Base-by-base conservation (phyloP, 2,797 vertebrate species). In the Neomorphus geoffroyi region DNA sequence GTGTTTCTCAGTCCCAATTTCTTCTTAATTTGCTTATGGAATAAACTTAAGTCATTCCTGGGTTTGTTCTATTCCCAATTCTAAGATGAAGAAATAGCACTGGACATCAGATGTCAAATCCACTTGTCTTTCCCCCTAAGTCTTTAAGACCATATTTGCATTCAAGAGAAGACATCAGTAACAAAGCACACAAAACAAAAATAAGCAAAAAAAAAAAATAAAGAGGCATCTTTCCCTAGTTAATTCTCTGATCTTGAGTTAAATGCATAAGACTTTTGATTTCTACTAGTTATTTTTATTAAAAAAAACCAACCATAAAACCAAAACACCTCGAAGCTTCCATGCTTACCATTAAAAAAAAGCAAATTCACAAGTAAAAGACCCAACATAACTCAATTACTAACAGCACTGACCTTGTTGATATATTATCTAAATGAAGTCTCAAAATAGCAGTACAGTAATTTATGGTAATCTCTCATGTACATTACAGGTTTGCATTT, bases 401-500 rank as follows among this genome's bases (percentile, higher is more conserved):
- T 93, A 65, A 80, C 32, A 85, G 37, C 30, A 79, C 35, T 70
- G 56, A 86, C 81, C 57, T 64, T 73, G 53, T 17, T 78, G 51
- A 80, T 84, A 30, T 16, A 77, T 35, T 69, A 74, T n/a, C 71
- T 79, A 90, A 94, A 93, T 39, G 58, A 87, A 82, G 23, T 61
- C 71, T 92, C 67, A 92, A 91, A 96, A 86, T 48, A 91, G 57
- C 50, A 64, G 54, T 32, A 32, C 30, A 19, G 72, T 71, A 65
- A 41, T 93, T 94, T 85, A 77, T 39, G 10, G 71, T 69, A 94
- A 93, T 90, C 54, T 93, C 74, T 75, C 54, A 73, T 46, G 32
- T 37, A 91, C 75, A 53, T 70, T 91, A 70, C 21, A 94, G 54
- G 92, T 85, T 92, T 95, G 57, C 45, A 41, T 81, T 88, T 75